Base-by-base conservation (phyloP, 1,140 invertebrate species). In the Diorhabda sublineata region DNA sequence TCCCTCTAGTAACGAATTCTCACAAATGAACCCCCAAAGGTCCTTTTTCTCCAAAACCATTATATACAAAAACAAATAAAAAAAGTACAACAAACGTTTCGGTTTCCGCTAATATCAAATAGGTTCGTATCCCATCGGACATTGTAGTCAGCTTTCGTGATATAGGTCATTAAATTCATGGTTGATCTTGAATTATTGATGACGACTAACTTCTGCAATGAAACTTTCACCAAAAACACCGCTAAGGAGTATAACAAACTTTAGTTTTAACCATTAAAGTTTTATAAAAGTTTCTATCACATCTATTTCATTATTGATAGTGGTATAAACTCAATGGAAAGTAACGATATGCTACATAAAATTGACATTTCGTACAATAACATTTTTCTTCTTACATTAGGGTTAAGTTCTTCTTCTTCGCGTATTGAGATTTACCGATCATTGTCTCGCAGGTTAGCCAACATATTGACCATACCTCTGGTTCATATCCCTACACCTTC, bases 141-240 rank as follows among this genome's bases (percentile, higher is more conserved):
- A 52, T 52, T 52, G 47, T n/a, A 52, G 47, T n/a, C 6, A 52
- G 47, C 47, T 52, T 52, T 52, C 47, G 47, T 52, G 47, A 52
- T 52, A 52, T 52, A 52, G 47, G 47, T 52, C 47, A 52, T n/a
- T 52, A 52, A 52, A 52, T 52, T 52, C 47, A 52, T 52, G 6
- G 47, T 52, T 52, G 47, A 52, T 52, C 47, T 52, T 52, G 47
- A 52, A 52, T 52, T 52, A 52, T 52, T 52, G 47, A 52, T 52
- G n/a, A n/a, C 47, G 6, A n/a, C n/a, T 8, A 52, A 52, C 47
- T 52, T 52, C 47, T 52, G 47, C 47, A 52, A 52, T 52, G 47
- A 52, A 52, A 52, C 47, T 52, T 52, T 52, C n/a, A 8, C 47
- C 47, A 3, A 52, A 52, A 52, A n/a, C 3, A n/a, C 47, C 47